These are phyloP conservation scores for Nomada hirtipes DNA, from an alignment of 2,888 invertebrate species.

Conservation along the genomic window DNA sequence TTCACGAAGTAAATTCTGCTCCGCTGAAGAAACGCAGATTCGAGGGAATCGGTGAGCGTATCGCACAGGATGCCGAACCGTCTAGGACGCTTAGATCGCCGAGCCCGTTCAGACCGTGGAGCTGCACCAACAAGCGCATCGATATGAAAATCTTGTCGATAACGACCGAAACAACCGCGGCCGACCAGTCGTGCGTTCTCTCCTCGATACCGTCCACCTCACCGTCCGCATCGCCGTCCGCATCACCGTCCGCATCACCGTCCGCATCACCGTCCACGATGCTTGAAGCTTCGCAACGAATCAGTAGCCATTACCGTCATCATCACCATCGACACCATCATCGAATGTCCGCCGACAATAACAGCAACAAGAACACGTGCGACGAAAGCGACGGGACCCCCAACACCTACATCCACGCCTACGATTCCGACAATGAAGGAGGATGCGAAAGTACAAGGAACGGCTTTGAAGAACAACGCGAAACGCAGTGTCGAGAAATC, in stretches of 20 bases:
- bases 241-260: neutral
- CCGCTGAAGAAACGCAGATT: slow-evolving; percentile 88
- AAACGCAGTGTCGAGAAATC: slow-evolving; percentile 64
- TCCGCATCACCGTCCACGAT: neutral
- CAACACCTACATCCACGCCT: neutral
- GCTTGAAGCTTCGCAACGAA: neutral
- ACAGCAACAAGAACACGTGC: neutral
- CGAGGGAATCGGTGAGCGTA: slow-evolving; percentile 75
- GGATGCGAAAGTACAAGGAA: neutral
- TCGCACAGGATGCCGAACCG: slow-evolving; percentile 73
- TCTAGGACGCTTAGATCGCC: slow-evolving; percentile 80
- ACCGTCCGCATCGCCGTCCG: neutral
- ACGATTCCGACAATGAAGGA: neutral
- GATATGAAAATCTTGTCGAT: slow-evolving; percentile 51
- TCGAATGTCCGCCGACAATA: neutral
- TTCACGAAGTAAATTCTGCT: slow-evolving; percentile 84
- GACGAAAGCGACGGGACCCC: too few relatives aligned
- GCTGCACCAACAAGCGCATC: slow-evolving; percentile 74
- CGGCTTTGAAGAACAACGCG: slow-evolving; percentile 28
- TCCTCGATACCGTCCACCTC: neutral
- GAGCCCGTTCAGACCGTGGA: slow-evolving; percentile 89
- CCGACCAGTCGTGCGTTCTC: neutral
- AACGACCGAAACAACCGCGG: neutral
- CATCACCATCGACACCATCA: neutral
- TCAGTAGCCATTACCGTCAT: neutral